These are phyloP conservation scores for Artibeus lituratus DNA, from an alignment of 2,797 vertebrate species.

Conservation along the genomic window DNA sequence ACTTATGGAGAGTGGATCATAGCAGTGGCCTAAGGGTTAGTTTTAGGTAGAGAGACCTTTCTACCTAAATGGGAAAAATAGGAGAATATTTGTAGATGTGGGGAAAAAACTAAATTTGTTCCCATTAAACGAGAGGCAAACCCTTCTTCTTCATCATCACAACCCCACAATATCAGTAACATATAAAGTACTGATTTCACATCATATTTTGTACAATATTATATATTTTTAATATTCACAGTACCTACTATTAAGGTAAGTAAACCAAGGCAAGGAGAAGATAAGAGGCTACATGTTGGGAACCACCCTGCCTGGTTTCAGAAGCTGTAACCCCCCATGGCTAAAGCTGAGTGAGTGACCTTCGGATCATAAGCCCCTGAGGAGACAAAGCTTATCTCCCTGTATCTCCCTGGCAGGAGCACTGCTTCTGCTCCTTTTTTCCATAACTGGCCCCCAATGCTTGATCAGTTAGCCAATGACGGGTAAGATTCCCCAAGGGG, in stretches of 20 bases:
- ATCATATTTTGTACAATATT: neutral
- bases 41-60: neutral
- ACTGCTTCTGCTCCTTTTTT: too few species aligned
- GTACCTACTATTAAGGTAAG: neutral
- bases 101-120: neutral
- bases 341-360: too few species aligned
- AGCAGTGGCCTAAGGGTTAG: neutral
- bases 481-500: too few species aligned
- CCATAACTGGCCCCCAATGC: too few species aligned
- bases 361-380: too few species aligned
- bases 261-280: neutral
- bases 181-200: neutral
- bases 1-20: neutral
- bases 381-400: too few species aligned
- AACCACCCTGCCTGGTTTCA: too few species aligned
- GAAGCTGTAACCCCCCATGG: too few species aligned
- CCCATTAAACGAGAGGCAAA: neutral
- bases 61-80: neutral
- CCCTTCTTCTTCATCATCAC: neutral
- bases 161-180: neutral
- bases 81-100: neutral
- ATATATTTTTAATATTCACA: neutral
- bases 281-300: neutral
- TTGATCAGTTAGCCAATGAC: too few species aligned
- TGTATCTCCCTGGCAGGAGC: too few species aligned